Evolutionary conservation across 1,140 invertebrate genomes (phyloP).

Genomic region (Coenobita brevimanus): DNA sequence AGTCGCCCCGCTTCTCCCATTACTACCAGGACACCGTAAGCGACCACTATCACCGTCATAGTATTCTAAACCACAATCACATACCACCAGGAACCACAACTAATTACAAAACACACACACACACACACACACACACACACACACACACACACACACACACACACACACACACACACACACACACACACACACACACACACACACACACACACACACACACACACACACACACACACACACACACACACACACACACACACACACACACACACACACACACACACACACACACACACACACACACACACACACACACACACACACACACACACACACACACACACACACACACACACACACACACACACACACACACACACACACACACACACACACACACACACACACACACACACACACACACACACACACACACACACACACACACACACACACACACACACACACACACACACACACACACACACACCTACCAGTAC

Average conservation of each 20-base stretch:
- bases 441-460: not conserved
- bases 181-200: constrained; percentile 3
- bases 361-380: constrained; percentile 22
- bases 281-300: constrained; percentile 23
- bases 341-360: not conserved
- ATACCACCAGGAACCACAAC: not conserved
- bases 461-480: not conserved
- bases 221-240: constrained; percentile 29
- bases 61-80: not conserved
- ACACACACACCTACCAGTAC: too few relatives aligned
- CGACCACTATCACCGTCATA: too few relatives aligned
- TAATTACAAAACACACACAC: not conserved
- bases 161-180: not conserved
- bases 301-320: constrained; percentile 23
- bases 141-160: constrained; percentile 15
- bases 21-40: too few relatives aligned
- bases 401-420: not conserved
- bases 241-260: constrained; percentile 17
- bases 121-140: constrained; percentile 22
- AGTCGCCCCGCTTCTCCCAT: too few relatives aligned
- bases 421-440: too few relatives aligned
- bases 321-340: constrained; percentile 16
- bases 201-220: constrained; percentile 9
- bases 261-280: constrained; percentile 19
- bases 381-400: not conserved